Evolutionary conservation across 2,888 invertebrate species (phyloP), one percentile per base, ranked within the genome.

Genomic region (Parnassius orleans): DNA sequence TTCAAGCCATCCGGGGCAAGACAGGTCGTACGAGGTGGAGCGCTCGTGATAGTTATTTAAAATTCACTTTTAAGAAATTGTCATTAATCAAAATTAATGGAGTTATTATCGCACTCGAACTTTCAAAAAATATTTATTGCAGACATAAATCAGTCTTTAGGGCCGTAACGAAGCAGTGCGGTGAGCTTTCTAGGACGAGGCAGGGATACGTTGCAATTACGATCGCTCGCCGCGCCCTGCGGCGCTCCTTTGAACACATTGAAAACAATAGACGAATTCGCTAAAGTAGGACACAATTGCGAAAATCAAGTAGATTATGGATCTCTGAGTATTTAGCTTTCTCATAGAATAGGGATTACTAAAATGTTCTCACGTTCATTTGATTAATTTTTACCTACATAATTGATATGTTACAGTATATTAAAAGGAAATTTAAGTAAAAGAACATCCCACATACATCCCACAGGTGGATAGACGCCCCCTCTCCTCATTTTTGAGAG

Each of bases 41-140:
- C 65, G 67, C 69, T 65, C 66, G 69, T 75, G 72, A 75, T 76
- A 75, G 74, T 74, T 71, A 78, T 76, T 83, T 81, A 79, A 87
- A 88, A 90, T 80, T 89, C 87, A 89, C 87, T 90, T 89, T 87
- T 87, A 80, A 85, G 86, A 90, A 90, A 90, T 83, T 86, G 84
- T 84, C 90, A 90, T 91, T 86, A 88, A 91, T 91, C 91, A 91
- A 91, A 88, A 89, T 91, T 90, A 90, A 91, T 91, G 90, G 89
- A 90, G 89, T 90, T 90, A 90, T 90, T 91, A 90, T 90, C 89
- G 87, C 87, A 88, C 85, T 86, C 80, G 72, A 85, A 90, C 89
- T 90, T 91, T 88, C 89, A 90, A 88, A 90, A 90, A 89, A 86
- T 88, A 90, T 90, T 90, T 90, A 90, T 90, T 86, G 77, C 84